A percentile compares a stretch with the other conserved stretches of the same genome.
phyloP scores from a whole-genome alignment of 2,113 vertebrate species.

The Ceyx cyanopectus region DNA sequence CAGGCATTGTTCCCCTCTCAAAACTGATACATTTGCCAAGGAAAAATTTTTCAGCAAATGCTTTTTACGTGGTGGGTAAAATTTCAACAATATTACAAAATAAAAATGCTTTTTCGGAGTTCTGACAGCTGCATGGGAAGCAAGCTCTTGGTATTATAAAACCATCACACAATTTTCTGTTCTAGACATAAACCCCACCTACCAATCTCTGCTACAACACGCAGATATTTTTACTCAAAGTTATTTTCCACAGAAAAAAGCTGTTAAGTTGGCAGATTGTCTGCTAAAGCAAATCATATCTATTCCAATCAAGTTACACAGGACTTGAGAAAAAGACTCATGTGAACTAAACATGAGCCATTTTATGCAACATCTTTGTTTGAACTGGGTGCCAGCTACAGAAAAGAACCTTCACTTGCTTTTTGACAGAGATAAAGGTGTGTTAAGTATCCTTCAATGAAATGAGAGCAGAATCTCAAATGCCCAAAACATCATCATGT shows the following conservation, averaged over 20 bases:
- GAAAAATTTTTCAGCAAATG: background rate
- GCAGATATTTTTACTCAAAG: slow-evolving; percentile 52
- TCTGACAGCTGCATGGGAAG: slow-evolving; percentile 32
- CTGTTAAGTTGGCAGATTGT: slow-evolving; percentile 53
- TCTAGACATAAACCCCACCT: slow-evolving; percentile 31
- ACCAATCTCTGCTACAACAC: slow-evolving; percentile 34
- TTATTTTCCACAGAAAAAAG: slow-evolving; percentile 59
- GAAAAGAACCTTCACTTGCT: slow-evolving; percentile 13
- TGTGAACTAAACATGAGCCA: slow-evolving; percentile 22
- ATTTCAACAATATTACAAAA: slow-evolving; percentile 33
- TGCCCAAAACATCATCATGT: background rate
- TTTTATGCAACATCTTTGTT: slow-evolving; percentile 36
- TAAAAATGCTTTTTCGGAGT: slow-evolving; percentile 37
- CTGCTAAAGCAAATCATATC: slow-evolving; percentile 42
- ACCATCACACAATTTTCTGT: slow-evolving; percentile 21
- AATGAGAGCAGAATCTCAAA: background rate
- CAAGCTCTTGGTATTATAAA: slow-evolving; percentile 30
- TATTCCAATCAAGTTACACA: slow-evolving; percentile 43
- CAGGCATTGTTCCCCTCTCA: background rate
- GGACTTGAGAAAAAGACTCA: slow-evolving; percentile 16
- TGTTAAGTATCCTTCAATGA: background rate
- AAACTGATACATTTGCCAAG: background rate
- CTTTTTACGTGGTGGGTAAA: slow-evolving; percentile 15
- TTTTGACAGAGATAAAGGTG: background rate
- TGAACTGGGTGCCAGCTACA: background rate